Base-by-base conservation (phyloP, 2,888 invertebrate genomes). In the Anticlea derivata region DNA sequence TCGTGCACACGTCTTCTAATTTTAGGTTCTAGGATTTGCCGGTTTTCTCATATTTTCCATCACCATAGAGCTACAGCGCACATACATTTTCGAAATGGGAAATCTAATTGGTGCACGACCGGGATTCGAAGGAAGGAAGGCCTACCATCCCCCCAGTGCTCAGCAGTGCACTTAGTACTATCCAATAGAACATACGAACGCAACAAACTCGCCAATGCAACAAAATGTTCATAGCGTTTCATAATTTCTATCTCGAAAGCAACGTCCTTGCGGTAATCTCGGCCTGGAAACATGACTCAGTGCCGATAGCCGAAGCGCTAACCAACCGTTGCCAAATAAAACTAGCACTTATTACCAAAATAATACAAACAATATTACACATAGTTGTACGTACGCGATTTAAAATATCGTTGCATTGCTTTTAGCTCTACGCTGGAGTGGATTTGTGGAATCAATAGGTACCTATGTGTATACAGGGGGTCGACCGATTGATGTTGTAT, bases 241-340 rank as follows among this genome's bases (percentile, higher is more conserved):
- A 74, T 75, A 73, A 75, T 74, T 74, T 73, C 66, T 75, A 75
- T 77, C 75, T 79, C 62, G 75, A 76, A 81, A 79, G 72, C 73
- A 73, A 70, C 82, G 84, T 78, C 85, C 85, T 85, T 84, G 85
- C 63, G 68, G 70, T 75, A 78, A 78, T 80, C 76, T 78, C 68
- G 71, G 78, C 76, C 66, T 77, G 70, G 80, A 63, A 80, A 77
- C 81, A 72, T 84, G 82, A 84, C 65, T 85, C 85, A 83, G 70
- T 65, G 58, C 58, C 72, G 67, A 71, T 75, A 76, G 73, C 69
- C 63, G 63, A 70, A 71, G 65, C 74, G 78, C 78, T 74, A 73
- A 70, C 81, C 76, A 80, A 76, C 80, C 62, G 80, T 65, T 77
- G 75, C 76, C 77, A 75, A 80, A 80, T 78, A 78, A 81, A 79